Percentiles rank a stretch among this genome's conserved stretches.
Evolutionary conservation across 92 coral and sea anemone species (phyloP).

Genomic region (Umimayanthus kanabou): DNA sequence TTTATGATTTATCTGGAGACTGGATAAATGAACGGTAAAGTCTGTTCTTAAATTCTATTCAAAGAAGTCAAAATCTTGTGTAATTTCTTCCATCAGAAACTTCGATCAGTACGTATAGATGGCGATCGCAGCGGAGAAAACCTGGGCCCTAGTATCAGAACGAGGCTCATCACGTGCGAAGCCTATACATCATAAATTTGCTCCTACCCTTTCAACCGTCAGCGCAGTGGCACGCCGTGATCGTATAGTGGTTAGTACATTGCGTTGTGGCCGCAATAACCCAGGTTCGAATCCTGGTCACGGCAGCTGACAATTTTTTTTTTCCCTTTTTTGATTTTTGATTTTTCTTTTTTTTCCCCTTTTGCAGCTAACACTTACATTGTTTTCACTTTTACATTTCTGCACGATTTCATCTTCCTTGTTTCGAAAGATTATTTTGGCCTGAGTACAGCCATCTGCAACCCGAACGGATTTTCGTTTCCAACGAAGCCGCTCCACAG

Average conservation of each 20-base stretch:
- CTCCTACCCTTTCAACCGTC: background rate
- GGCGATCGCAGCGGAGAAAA: background rate
- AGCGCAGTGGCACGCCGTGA: slow-evolving; percentile 70
- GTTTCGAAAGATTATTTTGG: too few species aligned
- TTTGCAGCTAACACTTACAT: background rate
- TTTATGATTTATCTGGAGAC: too few species aligned
- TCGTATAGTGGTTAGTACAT: slow-evolving; percentile 98
- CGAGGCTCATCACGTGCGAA: background rate
- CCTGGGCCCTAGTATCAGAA: background rate
- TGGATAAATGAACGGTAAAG: too few species aligned
- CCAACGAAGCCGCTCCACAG: too few species aligned
- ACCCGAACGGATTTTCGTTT: too few species aligned
- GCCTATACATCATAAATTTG: background rate
- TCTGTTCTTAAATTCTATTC: too few species aligned
- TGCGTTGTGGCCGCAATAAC: slow-evolving; percentile 99
- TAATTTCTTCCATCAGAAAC: too few species aligned
- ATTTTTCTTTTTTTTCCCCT: background rate
- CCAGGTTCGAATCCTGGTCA: slow-evolving; percentile 99
- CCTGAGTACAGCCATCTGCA: too few species aligned
- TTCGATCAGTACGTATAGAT: too few species aligned
- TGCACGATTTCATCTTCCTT: background rate
- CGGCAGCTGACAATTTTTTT: slow-evolving; percentile 61
- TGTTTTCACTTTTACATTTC: background rate
- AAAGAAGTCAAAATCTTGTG: background rate
- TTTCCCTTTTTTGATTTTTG: background rate